Evolutionary conservation across 2,888 invertebrate genomes (phyloP), one percentile per base, ranked within the genome.

Genomic region (Macrosiphum euphorbiae): DNA sequence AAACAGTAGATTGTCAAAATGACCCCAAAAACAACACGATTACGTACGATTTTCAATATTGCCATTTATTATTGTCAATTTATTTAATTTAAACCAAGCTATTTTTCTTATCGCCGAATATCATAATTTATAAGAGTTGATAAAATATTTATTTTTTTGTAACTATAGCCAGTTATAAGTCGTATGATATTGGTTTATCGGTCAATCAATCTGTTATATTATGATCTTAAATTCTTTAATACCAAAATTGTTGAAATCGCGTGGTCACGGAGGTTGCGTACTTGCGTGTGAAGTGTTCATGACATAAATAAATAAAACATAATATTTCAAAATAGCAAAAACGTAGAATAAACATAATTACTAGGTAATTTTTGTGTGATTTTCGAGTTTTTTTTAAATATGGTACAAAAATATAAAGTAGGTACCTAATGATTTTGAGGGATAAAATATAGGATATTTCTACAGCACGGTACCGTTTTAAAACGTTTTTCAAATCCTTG

Each of bases 231-330:
- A 67, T 35, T 67, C 67, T 67, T n/a, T 67, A 67, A 67, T 35
- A 67, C 52, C 50, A n/a, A 87, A 87, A 87, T 35, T 28, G 52
- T 87, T 87, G 35, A 52, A 87, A n/a, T 87, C 50, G 50, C 50
- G 52, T 50, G 87, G 20, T 87, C 52, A 67, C n/a, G 67, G 24
- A 10, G 10, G n/a, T 87, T 50, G 50, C 87, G 87, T 87, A n/a
- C n/a, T 87, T 50, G 50, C 87, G 87, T 87, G 50, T 50, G 20
- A n/a, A 24, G 8, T 35, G n/a, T 35, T 67, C 67, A n/a, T 67
- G 67, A 50, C 87, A n/a, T 24, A 87, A 35, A 35, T 50, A n/a
- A 87, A 52, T 16, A 52, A 87, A 52, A 50, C 50, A 87, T 87
- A 52, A 52, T 87, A 52, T 87, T 52, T 87, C 20, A 50, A 50